Evolutionary conservation across 2,797 vertebrate genomes (phyloP).

Genomic region (Rhabdophis nuchalis): DNA sequence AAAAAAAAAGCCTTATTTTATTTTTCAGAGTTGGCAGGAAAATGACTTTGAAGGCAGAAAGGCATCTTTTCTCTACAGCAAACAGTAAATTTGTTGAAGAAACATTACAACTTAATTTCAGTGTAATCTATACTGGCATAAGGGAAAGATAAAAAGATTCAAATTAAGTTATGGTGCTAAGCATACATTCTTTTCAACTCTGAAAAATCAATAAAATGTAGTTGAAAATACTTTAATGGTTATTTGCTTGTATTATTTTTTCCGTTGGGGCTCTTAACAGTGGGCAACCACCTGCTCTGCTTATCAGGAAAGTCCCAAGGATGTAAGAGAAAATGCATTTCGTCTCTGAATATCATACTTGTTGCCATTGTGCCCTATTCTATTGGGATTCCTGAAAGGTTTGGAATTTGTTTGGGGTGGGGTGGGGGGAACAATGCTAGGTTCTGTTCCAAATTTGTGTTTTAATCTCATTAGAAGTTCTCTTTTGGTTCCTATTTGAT

Average conservation of each 20-base stretch:
- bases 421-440: too few relatives aligned
- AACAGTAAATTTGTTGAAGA: background rate
- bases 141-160: background rate
- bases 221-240: background rate
- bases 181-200: background rate
- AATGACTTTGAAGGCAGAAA: background rate
- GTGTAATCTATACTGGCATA: background rate
- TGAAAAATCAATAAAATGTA: background rate
- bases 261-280: background rate
- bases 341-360: background rate
- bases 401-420: background rate
- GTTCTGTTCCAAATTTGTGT: background rate
- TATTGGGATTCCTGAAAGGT: background rate
- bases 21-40: background rate
- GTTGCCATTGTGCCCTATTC: background rate
- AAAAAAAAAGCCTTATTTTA: background rate
- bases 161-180: background rate
- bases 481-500: background rate
- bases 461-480: background rate
- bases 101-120: background rate
- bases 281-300: background rate
- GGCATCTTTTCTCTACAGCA: background rate
- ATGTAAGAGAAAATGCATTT: background rate
- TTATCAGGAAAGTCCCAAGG: background rate
- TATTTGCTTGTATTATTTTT: background rate